phyloP scores from a whole-genome alignment of 2,797 vertebrate species.

The Gallinago stenura region DNA sequence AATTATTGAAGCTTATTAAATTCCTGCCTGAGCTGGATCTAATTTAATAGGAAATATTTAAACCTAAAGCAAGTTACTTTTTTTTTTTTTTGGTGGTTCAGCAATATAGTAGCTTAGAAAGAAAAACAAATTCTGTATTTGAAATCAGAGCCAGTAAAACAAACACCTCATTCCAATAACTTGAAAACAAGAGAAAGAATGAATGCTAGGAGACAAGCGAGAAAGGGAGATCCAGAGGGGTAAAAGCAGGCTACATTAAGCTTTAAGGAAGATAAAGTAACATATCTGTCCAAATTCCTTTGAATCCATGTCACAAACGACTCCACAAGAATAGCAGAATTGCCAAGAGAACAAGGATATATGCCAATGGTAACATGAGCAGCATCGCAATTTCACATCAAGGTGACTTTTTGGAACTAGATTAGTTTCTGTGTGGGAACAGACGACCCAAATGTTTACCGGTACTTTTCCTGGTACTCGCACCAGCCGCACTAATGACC shows the following conservation, averaged over 20 bases:
- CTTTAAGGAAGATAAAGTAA: constrained; percentile 39
- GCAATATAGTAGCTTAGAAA: constrained; percentile 25
- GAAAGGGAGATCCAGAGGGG: neutral
- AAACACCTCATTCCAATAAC: constrained; percentile 2
- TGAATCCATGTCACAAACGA: constrained; percentile 20
- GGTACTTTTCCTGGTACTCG: rapidly evolving
- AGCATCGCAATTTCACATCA: constrained; percentile 37
- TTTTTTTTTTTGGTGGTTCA: constrained; percentile 13
- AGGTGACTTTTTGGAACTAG: constrained; percentile 31
- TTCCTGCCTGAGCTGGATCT: constrained; percentile 35
- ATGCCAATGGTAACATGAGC: neutral
- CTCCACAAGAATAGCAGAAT: constrained; percentile 26
- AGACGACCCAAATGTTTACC: neutral
- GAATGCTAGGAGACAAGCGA: neutral
- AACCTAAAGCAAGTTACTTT: constrained; percentile 57
- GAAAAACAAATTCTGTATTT: constrained; percentile 30
- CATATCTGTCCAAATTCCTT: constrained; percentile 30
- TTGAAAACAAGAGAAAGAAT: constrained; percentile 10
- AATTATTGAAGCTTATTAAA: constrained; percentile 60
- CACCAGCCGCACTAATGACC: neutral
- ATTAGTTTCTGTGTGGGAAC: neutral
- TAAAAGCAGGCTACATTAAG: constrained; percentile 31
- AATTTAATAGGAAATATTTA: constrained; percentile 69
- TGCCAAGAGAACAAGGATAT: constrained; percentile 44
- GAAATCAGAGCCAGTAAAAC: constrained; percentile 11